These are phyloP conservation scores for Cryptotis parvus DNA, from an alignment of 2,113 vertebrate genomes.

Conservation along the genomic window DNA sequence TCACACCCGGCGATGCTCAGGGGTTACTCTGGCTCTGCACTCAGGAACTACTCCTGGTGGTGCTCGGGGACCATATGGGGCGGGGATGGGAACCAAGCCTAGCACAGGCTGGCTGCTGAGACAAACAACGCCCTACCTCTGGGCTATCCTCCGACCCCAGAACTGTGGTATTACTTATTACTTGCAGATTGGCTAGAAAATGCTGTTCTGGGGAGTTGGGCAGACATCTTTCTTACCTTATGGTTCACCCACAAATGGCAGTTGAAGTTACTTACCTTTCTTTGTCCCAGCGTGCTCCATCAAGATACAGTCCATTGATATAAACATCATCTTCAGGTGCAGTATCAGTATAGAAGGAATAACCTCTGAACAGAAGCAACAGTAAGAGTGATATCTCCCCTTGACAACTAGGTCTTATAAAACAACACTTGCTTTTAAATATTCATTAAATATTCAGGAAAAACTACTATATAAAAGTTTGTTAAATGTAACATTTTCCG, in stretches of 20 bases:
- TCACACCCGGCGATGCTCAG: no score
- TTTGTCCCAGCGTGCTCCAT: conserved; percentile 96
- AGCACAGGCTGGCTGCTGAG: no score
- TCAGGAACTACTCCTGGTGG: no score
- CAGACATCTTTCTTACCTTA: neutral
- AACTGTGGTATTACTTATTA: conserved; percentile 13
- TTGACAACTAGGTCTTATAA: neutral
- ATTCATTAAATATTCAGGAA: neutral
- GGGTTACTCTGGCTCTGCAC: no score
- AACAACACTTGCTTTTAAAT: neutral
- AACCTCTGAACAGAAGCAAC: conserved; percentile 81
- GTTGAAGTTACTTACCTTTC: conserved; percentile 85
- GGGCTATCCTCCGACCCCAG: no score
- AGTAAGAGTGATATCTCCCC: neutral
- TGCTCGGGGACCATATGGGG: no score
- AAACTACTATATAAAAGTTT: neutral
- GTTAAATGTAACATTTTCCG: neutral
- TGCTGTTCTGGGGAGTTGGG: neutral
- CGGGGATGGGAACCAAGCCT: no score
- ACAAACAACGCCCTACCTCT: no score
- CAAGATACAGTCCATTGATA: conserved; percentile 93
- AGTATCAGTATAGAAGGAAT: conserved; percentile 86
- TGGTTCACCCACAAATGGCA: neutral
- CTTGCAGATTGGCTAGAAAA: conserved; percentile 36
- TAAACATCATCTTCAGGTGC: conserved; percentile 95